These are phyloP conservation scores for Agelaius tricolor DNA, from an alignment of 2,113 vertebrate genomes.

Conservation along the genomic window DNA sequence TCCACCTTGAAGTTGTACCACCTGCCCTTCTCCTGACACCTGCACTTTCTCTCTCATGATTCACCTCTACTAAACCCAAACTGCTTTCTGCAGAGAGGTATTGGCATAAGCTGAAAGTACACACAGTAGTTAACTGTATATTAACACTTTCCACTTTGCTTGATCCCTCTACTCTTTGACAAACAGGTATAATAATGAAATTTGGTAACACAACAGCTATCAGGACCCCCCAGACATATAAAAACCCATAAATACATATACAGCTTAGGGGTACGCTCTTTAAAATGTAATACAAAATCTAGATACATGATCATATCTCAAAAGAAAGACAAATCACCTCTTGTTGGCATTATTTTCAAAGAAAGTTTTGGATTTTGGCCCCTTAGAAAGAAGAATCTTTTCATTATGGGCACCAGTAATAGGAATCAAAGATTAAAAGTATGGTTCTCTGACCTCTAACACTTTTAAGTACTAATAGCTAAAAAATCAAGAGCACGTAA, in stretches of 20 bases:
- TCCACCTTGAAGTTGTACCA: neutral
- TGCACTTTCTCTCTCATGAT: neutral
- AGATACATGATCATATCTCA: neutral
- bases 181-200: neutral
- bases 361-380: neutral
- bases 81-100: neutral
- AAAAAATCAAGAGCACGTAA: neutral
- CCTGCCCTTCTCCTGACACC: neutral
- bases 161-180: neutral
- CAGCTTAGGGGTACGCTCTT: neutral
- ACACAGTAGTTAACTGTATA: neutral
- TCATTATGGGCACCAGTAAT: neutral
- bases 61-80: neutral
- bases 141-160: neutral
- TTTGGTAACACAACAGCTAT: neutral
- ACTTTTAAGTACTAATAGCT: neutral
- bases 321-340: neutral
- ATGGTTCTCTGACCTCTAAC: neutral
- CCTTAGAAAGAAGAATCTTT: neutral
- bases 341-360: neutral
- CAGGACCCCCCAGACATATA: neutral
- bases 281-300: neutral
- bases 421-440: neutral
- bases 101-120: neutral
- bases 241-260: neutral